These are phyloP conservation scores for Sciaenops ocellatus DNA, from an alignment of 2,797 vertebrate genomes.

Conservation along the genomic window DNA sequence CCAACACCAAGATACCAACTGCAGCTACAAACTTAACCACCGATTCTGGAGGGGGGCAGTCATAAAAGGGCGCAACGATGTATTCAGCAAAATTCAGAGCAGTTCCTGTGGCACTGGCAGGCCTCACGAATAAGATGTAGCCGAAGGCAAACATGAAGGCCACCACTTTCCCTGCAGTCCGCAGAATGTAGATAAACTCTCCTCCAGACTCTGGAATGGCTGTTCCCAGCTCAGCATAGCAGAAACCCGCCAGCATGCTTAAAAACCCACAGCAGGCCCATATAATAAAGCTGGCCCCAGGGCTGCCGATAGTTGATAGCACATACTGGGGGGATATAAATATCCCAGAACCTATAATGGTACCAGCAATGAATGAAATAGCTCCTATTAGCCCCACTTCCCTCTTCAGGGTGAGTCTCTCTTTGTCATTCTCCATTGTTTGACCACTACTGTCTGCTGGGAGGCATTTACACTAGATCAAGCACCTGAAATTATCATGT, in stretches of 20 bases:
- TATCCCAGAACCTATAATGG: conserved; percentile 90
- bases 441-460: not conserved
- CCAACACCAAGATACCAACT: conserved; percentile 80
- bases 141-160: conserved; percentile 87
- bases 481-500: too few relatives aligned
- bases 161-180: conserved; percentile 84
- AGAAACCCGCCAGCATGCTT: conserved; percentile 85
- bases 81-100: conserved; percentile 88
- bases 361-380: conserved; percentile 88
- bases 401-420: conserved; percentile 81
- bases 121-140: conserved; percentile 85
- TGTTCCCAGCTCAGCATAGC: conserved; percentile 90
- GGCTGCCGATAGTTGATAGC: conserved; percentile 85
- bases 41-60: conserved; percentile 79
- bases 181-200: conserved; percentile 90
- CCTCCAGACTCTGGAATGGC: conserved; percentile 89
- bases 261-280: conserved; percentile 88
- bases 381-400: conserved; percentile 87
- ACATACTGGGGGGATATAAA: conserved; percentile 90
- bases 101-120: conserved; percentile 83
- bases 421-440: conserved; percentile 24
- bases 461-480: not conserved
- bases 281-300: conserved; percentile 87
- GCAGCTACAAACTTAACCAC: conserved; percentile 82
- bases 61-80: conserved; percentile 83